Evolutionary conservation across 2,797 vertebrate species (phyloP).

Genomic region (Okamejei kenojei): DNA sequence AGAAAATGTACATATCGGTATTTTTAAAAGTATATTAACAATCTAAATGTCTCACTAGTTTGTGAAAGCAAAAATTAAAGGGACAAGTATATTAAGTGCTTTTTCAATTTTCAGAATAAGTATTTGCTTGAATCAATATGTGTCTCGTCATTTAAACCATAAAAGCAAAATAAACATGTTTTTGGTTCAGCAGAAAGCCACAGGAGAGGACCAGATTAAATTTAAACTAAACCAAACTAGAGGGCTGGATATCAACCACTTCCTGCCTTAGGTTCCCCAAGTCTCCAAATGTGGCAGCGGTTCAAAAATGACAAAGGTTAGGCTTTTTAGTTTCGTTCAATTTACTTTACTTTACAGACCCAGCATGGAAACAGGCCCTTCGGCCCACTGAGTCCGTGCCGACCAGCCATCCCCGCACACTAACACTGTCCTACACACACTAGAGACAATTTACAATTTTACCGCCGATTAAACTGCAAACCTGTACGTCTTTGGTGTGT

Average conservation of each 20-base stretch:
- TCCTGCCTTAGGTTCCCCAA: background rate
- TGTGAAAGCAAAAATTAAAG: background rate
- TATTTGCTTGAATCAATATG: background rate
- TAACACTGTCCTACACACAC: too few species aligned
- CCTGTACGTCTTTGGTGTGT: too few species aligned
- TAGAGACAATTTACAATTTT: too few species aligned
- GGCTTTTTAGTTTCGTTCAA: background rate
- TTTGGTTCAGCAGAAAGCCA: background rate
- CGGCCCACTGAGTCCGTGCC: too few species aligned
- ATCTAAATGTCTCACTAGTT: background rate
- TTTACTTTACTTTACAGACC: background rate
- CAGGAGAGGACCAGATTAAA: background rate
- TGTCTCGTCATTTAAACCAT: background rate
- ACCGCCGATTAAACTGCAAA: too few species aligned
- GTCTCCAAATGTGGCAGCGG: background rate
- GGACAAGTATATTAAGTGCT: too few species aligned
- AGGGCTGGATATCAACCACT: background rate
- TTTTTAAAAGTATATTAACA: background rate
- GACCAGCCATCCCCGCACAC: too few species aligned
- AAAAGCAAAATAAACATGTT: background rate
- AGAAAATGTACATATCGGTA: background rate
- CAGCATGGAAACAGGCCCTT: too few species aligned
- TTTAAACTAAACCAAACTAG: too few species aligned
- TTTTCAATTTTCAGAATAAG: background rate
- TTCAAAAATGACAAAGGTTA: background rate